Conservation (phyloP, 92 coral and sea anemone genomes). For the Muricea muricata region DNA sequence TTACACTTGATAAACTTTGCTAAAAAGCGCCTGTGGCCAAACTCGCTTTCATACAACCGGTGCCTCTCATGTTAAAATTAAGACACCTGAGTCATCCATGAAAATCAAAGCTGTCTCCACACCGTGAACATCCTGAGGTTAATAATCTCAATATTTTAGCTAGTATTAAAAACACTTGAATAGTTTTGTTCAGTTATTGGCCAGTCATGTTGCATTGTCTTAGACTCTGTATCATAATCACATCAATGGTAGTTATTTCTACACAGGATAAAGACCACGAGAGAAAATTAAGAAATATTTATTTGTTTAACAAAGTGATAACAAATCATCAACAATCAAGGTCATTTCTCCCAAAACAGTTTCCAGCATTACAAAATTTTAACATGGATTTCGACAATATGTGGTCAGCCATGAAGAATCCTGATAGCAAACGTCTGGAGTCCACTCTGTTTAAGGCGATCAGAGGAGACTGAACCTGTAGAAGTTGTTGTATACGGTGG, state of each 20-base stretch:
- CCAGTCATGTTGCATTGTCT: neutral
- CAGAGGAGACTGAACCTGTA: conserved; percentile 58
- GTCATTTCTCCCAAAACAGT: neutral
- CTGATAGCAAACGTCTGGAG: conserved; percentile 24
- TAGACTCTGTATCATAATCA: neutral
- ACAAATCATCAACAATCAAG: neutral
- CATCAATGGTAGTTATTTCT: neutral
- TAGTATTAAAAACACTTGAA: too few relatives aligned
- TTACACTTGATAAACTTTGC: too few relatives aligned
- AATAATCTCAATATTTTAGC: too few relatives aligned
- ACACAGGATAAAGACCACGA: too few relatives aligned
- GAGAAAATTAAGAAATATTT: neutral
- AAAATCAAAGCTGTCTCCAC: too few relatives aligned
- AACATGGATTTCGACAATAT: neutral
- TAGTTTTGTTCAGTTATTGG: too few relatives aligned
- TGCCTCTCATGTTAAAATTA: too few relatives aligned
- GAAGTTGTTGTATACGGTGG: conserved; percentile 77
- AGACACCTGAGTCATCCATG: too few relatives aligned
- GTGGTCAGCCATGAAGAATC: conserved; percentile 6
- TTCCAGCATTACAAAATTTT: neutral
- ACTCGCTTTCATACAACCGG: too few relatives aligned
- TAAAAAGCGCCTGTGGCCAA: too few relatives aligned
- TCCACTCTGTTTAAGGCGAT: conserved; percentile 65
- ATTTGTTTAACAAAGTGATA: neutral
- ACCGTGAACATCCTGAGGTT: too few relatives aligned